phyloP scores from a whole-genome alignment of 92 coral and sea anemone genomes.

The Bergia puertoricense region DNA sequence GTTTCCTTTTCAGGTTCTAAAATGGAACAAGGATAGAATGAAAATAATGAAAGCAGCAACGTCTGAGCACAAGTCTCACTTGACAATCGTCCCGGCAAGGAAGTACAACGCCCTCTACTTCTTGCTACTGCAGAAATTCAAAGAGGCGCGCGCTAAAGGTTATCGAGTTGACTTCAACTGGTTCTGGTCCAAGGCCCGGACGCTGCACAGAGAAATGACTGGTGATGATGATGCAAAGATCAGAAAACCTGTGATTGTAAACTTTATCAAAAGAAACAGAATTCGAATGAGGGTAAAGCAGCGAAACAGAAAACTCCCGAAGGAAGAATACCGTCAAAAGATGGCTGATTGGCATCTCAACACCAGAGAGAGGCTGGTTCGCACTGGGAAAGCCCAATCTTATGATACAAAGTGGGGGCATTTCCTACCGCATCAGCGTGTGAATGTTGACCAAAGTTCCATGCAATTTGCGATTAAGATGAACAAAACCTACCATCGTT shows the following conservation, averaged over 20 bases:
- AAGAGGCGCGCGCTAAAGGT: too few relatives aligned
- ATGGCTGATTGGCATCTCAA: not conserved
- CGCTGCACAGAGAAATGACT: too few relatives aligned
- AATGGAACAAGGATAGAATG: conserved; percentile 26
- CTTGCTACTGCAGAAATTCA: too few relatives aligned
- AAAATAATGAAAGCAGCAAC: conserved; percentile 20
- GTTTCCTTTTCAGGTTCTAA: conserved; percentile 13
- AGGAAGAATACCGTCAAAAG: conserved; percentile 9
- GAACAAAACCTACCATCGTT: conserved; percentile 14
- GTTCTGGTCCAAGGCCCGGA: too few relatives aligned
- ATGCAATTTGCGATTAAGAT: not conserved
- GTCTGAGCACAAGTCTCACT: too few relatives aligned
- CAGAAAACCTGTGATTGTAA: conserved; percentile 8
- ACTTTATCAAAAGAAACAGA: conserved; percentile 4
- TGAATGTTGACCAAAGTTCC: conserved; percentile 6
- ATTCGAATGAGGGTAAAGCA: conserved; percentile 9
- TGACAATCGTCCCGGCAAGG: too few relatives aligned
- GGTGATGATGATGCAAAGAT: not conserved
- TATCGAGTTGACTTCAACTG: too few relatives aligned
- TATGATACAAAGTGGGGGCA: conserved; percentile 16
- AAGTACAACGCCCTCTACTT: too few relatives aligned
- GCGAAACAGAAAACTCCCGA: not conserved
- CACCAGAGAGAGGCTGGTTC: conserved; percentile 21
- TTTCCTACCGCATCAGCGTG: conserved; percentile 7
- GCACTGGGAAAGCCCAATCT: conserved; percentile 6